Conservation (phyloP, 2,797 vertebrate species). For the Pipistrellus nathusii region DNA sequence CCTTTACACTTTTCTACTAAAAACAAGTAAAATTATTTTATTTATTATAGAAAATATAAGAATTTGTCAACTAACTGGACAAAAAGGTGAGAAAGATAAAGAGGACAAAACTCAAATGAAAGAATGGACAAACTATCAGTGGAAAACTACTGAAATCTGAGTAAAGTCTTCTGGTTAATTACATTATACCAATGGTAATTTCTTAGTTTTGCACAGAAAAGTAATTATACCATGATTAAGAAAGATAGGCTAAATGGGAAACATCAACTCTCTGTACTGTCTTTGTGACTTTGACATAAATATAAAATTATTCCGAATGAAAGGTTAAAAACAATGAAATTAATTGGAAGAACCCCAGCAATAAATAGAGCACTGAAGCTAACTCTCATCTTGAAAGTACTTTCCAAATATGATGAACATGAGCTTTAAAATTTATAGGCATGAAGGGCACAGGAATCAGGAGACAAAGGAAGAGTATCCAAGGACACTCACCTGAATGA, state of each 20-base stretch:
- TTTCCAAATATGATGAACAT: background rate
- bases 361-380: background rate
- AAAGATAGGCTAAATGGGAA: background rate
- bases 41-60: background rate
- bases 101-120: constrained; percentile 31
- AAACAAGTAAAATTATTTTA: background rate
- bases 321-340: background rate
- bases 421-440: background rate
- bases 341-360: background rate
- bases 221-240: background rate
- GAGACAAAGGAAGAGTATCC: background rate
- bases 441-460: background rate
- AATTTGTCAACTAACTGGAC: background rate
- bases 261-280: background rate
- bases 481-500: background rate
- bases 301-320: constrained; percentile 11
- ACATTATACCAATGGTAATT: background rate
- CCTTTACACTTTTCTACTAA: background rate
- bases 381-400: background rate
- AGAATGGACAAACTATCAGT: background rate
- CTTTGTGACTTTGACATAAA: background rate
- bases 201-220: background rate
- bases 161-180: background rate
- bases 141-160: constrained; percentile 3
- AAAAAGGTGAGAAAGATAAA: background rate